Evolutionary conservation across 2,888 invertebrate species (phyloP).

Genomic region (Leucoma salicis): DNA sequence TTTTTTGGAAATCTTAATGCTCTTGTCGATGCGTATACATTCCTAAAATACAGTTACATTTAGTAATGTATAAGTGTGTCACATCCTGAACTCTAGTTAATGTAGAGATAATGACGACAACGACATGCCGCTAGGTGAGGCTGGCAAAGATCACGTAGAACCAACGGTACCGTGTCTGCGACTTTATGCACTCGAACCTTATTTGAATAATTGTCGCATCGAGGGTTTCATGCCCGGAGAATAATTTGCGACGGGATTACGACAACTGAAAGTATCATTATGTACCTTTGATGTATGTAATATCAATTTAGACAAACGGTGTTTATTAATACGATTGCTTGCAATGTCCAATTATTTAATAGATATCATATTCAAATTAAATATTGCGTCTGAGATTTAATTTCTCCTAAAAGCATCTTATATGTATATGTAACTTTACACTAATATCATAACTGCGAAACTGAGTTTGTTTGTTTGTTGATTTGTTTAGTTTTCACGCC

Average conservation of each 20-base stretch:
- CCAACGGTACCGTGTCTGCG: conserved; percentile 59
- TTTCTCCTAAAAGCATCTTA: no score
- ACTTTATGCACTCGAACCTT: conserved; percentile 48
- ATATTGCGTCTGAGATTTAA: no score
- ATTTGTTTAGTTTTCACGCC: no score
- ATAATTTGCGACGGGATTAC: conserved; percentile 47
- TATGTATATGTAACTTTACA: no score
- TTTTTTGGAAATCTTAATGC: no score
- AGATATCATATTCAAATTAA: no score
- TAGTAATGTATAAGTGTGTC: conserved; percentile 57
- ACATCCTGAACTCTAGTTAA: conserved; percentile 65
- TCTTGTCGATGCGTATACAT: background rate
- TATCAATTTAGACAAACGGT: conserved; percentile 6
- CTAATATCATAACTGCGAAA: no score
- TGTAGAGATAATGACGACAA: conserved; percentile 59
- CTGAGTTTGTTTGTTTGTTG: no score
- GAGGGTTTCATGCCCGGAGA: conserved; percentile 40
- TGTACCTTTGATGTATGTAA: conserved; percentile 22
- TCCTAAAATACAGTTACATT: conserved; percentile 35
- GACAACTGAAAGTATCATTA: conserved; percentile 34
- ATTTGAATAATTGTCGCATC: conserved; percentile 69
- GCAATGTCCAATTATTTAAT: no score
- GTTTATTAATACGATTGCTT: no score
- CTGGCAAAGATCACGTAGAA: conserved; percentile 66
- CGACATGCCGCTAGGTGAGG: conserved; percentile 49